These are phyloP conservation scores for Epizoanthus stellaris DNA, from an alignment of 92 coral and sea anemone species.

Conservation along the genomic window DNA sequence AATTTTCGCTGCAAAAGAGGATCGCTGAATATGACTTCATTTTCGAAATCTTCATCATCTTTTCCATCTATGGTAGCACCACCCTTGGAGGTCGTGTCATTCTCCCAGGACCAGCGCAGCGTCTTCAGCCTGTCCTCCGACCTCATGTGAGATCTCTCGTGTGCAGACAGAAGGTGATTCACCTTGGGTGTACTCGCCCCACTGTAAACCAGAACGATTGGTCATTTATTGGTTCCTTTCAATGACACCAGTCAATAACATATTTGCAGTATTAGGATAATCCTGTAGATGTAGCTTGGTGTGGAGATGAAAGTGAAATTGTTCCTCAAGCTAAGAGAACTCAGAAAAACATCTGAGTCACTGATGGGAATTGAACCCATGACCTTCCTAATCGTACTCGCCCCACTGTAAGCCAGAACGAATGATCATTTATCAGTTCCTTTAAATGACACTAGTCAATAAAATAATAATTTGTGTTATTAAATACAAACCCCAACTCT, in stretches of 20 bases:
- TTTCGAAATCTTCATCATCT: slow-evolving; percentile 68
- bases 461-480: too few species aligned
- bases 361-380: too few species aligned
- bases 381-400: neutral
- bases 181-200: neutral
- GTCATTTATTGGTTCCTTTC: neutral
- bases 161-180: slow-evolving; percentile 76
- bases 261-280: too few species aligned
- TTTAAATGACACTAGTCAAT: neutral
- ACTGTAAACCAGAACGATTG: neutral
- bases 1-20: slow-evolving; percentile 79
- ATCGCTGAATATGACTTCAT: slow-evolving; percentile 83
- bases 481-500: too few species aligned
- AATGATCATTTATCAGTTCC: neutral
- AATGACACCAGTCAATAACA: neutral
- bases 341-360: too few species aligned
- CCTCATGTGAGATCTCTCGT: slow-evolving; percentile 89
- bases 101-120: slow-evolving; percentile 93
- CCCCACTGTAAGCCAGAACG: neutral
- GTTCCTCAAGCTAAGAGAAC: too few species aligned
- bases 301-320: too few species aligned
- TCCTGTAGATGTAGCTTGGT: too few species aligned
- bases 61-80: slow-evolving; percentile 69
- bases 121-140: slow-evolving; percentile 90
- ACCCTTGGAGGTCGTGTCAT: slow-evolving; percentile 85